A percentile compares a stretch with the other conserved stretches of the same genome.
Conservation (phyloP, 2,888 invertebrate genomes). For the Noctuana brunneofusca region DNA sequence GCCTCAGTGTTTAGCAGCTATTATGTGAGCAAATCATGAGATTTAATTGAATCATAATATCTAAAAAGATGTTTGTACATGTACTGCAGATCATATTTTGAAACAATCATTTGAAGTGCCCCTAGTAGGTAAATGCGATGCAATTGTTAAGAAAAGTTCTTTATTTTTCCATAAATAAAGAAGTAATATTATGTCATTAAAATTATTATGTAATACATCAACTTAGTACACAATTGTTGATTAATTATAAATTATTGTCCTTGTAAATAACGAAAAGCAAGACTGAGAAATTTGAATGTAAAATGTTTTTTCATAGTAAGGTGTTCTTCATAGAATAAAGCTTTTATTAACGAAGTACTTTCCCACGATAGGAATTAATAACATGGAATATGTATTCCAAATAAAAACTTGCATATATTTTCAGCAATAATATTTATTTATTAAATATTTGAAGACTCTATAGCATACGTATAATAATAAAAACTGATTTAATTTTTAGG, state of each 20-base stretch:
- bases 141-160: background rate
- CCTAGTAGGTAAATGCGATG: background rate
- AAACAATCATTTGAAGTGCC: no score
- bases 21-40: background rate
- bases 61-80: background rate
- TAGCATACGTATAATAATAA: no score
- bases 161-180: background rate
- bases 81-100: background rate
- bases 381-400: no score
- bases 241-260: constrained; percentile 50
- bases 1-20: constrained; percentile 16
- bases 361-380: no score
- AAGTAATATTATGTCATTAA: no score
- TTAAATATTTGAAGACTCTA: no score
- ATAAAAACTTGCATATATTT: no score
- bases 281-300: constrained; percentile 54
- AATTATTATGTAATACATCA: background rate
- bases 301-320: constrained; percentile 9
- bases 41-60: background rate
- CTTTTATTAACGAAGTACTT: background rate
- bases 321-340: background rate
- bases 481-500: no score
- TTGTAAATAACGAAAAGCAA: constrained; percentile 75
- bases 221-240: constrained; percentile 22
- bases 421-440: no score